Evolutionary conservation across 2,113 vertebrate genomes (phyloP).

Genomic region (Platichthys stellatus): DNA sequence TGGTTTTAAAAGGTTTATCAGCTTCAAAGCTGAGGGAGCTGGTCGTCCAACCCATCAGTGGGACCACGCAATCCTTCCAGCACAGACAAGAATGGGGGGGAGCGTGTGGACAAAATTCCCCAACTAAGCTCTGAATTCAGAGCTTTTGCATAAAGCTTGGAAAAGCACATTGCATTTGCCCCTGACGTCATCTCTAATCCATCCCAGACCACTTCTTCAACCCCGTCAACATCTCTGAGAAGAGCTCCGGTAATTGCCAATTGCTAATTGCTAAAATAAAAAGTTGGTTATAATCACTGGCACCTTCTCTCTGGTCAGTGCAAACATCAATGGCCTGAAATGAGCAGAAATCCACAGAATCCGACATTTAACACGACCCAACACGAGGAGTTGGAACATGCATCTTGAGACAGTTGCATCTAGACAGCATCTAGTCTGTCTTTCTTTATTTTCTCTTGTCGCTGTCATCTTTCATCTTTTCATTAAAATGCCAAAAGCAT

Average conservation of each 20-base stretch:
- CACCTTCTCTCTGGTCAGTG: constrained; percentile 34
- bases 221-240: constrained; percentile 49
- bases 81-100: constrained; percentile 67
- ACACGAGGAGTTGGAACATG: neutral
- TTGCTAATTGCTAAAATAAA: constrained; percentile 32
- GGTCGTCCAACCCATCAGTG: constrained; percentile 71
- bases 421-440: neutral
- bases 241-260: constrained; percentile 62
- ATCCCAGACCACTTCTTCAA: constrained; percentile 58
- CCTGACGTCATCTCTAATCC: constrained; percentile 75
- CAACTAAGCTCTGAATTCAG: constrained; percentile 71
- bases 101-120: constrained; percentile 75
- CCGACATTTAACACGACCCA: constrained; percentile 1
- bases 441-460: constrained; percentile 32
- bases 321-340: constrained; percentile 21
- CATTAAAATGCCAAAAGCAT: constrained; percentile 66
- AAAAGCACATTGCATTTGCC: constrained; percentile 72
- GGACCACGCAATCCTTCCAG: constrained; percentile 77
- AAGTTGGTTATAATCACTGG: constrained; percentile 28
- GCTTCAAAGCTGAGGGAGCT: constrained; percentile 80
- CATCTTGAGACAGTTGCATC: neutral
- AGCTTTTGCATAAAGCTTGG: constrained; percentile 70
- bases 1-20: constrained; percentile 83
- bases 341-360: neutral
- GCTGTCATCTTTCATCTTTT: constrained; percentile 73